Evolutionary conservation across 2,888 invertebrate genomes (phyloP).

Genomic region (Odontomyia ornata): DNA sequence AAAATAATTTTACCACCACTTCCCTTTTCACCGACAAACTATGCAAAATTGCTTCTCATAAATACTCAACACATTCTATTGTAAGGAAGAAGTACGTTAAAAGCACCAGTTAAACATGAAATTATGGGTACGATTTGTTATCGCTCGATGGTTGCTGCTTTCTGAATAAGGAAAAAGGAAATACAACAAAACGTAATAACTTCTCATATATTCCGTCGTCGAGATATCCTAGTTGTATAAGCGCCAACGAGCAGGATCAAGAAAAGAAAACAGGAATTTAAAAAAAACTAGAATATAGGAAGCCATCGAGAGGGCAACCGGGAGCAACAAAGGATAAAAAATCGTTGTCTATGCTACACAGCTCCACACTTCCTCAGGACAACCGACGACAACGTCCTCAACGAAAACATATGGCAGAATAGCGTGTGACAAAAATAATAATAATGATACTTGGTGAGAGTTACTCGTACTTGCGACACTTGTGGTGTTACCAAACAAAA

Average conservation of each 20-base stretch:
- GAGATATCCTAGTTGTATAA: not conserved
- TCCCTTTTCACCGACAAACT: not conserved
- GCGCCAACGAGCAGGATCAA: not conserved
- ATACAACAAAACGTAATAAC: constrained; percentile 33
- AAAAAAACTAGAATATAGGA: not conserved
- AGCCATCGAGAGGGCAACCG: not conserved
- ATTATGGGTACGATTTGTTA: constrained; percentile 40
- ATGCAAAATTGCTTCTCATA: constrained; percentile 34
- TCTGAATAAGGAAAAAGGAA: constrained; percentile 21
- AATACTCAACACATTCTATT: constrained; percentile 36
- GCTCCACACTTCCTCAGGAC: not conserved
- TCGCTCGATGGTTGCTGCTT: not conserved
- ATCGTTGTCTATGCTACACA: not conserved
- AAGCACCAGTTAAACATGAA: constrained; percentile 39
- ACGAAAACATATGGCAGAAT: constrained; percentile 27
- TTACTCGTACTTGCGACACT: constrained; percentile 48
- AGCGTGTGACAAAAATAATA: constrained; percentile 50
- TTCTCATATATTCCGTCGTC: constrained; percentile 24
- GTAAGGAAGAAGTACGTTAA: constrained; percentile 4
- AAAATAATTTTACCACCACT: constrained; percentile 7
- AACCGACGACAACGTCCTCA: not conserved
- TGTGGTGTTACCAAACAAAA: constrained; percentile 45
- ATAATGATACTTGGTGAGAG: constrained; percentile 48
- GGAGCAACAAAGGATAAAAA: constrained; percentile 28
- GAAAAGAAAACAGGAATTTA: constrained; percentile 5